A percentile compares a stretch with the other conserved stretches of the same genome.
Conservation (phyloP, 2,113 vertebrate genomes). For the Paralichthys olivaceus region DNA sequence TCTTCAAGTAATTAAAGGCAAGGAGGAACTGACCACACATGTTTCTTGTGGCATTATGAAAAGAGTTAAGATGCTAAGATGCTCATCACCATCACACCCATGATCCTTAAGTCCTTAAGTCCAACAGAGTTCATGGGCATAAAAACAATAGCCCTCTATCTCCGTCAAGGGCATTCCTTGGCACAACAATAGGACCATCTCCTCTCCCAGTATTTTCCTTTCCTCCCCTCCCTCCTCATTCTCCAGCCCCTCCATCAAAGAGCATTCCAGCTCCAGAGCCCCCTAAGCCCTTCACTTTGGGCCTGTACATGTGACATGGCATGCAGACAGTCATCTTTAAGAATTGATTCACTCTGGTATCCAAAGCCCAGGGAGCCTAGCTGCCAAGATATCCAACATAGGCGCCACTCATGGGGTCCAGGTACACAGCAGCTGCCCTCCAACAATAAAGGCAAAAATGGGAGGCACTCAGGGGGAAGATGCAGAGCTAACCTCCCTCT, state of each 20-base stretch:
- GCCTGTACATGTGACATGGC: slow-evolving; percentile 77
- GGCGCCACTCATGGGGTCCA: slow-evolving; percentile 79
- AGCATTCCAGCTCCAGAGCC: slow-evolving; percentile 81
- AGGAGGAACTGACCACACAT: slow-evolving; percentile 21
- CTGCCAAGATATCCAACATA: slow-evolving; percentile 83
- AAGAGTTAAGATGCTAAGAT: slow-evolving; percentile 46
- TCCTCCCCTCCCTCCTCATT: slow-evolving; percentile 79
- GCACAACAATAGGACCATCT: slow-evolving; percentile 79
- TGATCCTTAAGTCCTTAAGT: slow-evolving; percentile 52
- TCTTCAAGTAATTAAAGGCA: slow-evolving; percentile 42
- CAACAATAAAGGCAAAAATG: slow-evolving; percentile 82
- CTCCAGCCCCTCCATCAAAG: slow-evolving; percentile 81
- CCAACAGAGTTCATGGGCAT: slow-evolving; percentile 68
- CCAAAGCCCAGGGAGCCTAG: slow-evolving; percentile 77
- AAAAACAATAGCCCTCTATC: slow-evolving; percentile 75
- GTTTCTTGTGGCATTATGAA: slow-evolving; percentile 4
- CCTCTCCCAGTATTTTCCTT: slow-evolving; percentile 78
- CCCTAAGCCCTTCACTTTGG: slow-evolving; percentile 79
- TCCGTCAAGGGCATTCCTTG: slow-evolving; percentile 81
- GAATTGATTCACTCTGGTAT: slow-evolving; percentile 85
- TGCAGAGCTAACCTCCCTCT: slow-evolving; percentile 75
- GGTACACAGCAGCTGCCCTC: slow-evolving; percentile 84
- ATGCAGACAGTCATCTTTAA: slow-evolving; percentile 84
- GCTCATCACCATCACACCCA: slow-evolving; percentile 25
- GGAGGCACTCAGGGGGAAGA: slow-evolving; percentile 82